Evolutionary conservation across 2,888 invertebrate species (phyloP), one percentile per base, ranked within the genome.

Genomic region (Cataglyphis rosenhaueri): DNA sequence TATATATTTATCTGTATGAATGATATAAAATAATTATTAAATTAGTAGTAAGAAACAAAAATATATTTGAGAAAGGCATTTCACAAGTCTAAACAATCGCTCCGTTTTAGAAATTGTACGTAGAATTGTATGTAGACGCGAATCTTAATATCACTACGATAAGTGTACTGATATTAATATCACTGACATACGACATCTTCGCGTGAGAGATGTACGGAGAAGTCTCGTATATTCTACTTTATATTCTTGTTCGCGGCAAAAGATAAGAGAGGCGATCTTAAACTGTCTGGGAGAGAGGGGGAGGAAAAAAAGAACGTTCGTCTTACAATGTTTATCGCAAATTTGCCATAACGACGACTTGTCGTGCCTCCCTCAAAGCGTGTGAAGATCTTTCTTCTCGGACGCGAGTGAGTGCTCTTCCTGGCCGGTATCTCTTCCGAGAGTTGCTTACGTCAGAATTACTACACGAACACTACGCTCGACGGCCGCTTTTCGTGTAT

Each of bases 311-410:
- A 8, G 10, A 32, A 18, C 4, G 12, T 18, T 4, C 21, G 5
- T 35, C 78, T 79, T 79, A 79, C 70, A 59, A 32, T 12, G 59
- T 18, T 70, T 79, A n/a, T 59, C 59, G 57, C 15, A 3, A 48
- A 75, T 65, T 75, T 48, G 21, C 10, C 35, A n/a, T 35, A 32
- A 65, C 65, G 48, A n/a, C n/a, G 10, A 38, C 1, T 18, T 15
- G 35, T 18, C 29, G 70, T 70, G 41, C 18, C 21, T 21, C 41
- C 41, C 68, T 44, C 18, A 32, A 52, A 9, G 25, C 35, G 21
- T 4, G 41, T 18, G 48, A 32, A 21, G 48, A 32, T 15, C 10
- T 8, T 21, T 64, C 64, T 74, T 74, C 74, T 5, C 44, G 32
- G 44, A 55, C 6, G 35, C 10, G 15, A 52, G 2, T 15, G 21